Evolutionary conservation across 1,140 invertebrate species (phyloP).

Genomic region (Aphis gossypii): DNA sequence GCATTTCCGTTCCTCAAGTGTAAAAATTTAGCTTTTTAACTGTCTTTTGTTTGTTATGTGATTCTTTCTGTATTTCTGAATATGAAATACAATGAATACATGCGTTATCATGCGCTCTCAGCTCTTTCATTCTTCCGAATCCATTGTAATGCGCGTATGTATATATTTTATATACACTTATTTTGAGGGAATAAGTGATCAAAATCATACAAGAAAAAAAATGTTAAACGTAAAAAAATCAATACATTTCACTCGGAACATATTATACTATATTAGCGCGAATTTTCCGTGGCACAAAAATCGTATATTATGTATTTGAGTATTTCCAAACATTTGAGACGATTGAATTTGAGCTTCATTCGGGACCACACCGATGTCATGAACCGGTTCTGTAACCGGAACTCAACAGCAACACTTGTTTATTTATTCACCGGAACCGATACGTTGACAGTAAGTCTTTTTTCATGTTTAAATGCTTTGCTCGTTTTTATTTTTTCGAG

Average conservation of each 20-base stretch:
- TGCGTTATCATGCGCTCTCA: background rate
- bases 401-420: background rate
- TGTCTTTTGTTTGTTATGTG: background rate
- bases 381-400: background rate
- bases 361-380: background rate
- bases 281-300: background rate
- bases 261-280: too few species aligned
- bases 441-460: background rate
- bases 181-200: background rate
- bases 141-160: background rate
- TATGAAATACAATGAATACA: background rate
- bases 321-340: background rate
- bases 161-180: background rate
- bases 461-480: background rate
- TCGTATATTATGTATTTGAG: background rate
- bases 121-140: background rate
- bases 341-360: background rate
- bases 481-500: background rate
- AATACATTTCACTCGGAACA: background rate
- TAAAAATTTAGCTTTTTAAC: conserved; percentile 14
- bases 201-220: background rate
- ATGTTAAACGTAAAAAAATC: background rate
- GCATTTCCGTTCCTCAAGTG: conserved; percentile 7
- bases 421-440: background rate
- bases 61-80: background rate